Evolutionary conservation across 37 sponge, comb jelly and placozoan species (phyloP).

Genomic region (Halisarca cf. caerulea): DNA sequence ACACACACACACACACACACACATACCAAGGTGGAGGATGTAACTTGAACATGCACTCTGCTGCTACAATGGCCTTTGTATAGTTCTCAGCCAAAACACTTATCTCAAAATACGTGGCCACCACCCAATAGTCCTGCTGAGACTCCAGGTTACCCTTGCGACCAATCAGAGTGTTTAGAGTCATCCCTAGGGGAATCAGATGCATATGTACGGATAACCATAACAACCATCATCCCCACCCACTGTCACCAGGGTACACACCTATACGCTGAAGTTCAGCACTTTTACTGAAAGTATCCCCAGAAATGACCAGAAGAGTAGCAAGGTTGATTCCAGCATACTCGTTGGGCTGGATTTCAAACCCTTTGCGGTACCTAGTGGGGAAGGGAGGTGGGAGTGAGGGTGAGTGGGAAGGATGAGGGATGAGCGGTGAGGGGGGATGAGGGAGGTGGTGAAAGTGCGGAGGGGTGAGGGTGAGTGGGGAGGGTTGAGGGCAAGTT

Average conservation of each 20-base stretch:
- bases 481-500: too few relatives aligned
- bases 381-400: too few relatives aligned
- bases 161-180: constrained; percentile 76
- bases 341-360: constrained; percentile 80
- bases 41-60: constrained; percentile 83
- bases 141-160: constrained; percentile 73
- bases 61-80: constrained; percentile 64
- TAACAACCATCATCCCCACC: not conserved
- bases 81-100: constrained; percentile 76
- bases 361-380: constrained; percentile 84
- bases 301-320: constrained; percentile 78
- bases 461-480: too few relatives aligned
- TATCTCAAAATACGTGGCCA: constrained; percentile 86
- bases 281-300: constrained; percentile 49
- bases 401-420: too few relatives aligned
- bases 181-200: constrained; percentile 31
- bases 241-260: constrained; percentile 1
- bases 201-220: not conserved
- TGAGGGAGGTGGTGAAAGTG: too few relatives aligned
- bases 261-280: constrained; percentile 59
- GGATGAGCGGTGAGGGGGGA: too few relatives aligned
- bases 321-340: constrained; percentile 90
- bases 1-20: not conserved
- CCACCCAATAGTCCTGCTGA: constrained; percentile 81
- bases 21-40: constrained; percentile 76